phyloP scores from a whole-genome alignment of 2,113 vertebrate species.

The Procavia capensis region DNA sequence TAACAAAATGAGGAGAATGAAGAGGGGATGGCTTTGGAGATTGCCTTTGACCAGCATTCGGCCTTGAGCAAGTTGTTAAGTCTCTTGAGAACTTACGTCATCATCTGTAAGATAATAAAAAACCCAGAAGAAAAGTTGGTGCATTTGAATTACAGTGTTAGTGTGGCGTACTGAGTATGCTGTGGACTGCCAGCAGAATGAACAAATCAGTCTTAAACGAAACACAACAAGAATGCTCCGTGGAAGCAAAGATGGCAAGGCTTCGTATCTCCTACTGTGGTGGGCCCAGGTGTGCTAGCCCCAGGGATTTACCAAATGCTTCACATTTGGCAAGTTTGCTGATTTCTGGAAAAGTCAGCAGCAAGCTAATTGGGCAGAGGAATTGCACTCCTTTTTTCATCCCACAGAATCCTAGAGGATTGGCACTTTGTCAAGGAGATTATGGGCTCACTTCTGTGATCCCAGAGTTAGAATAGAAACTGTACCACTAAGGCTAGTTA shows the following conservation, averaged over 20 bases:
- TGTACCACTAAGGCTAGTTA: not conserved
- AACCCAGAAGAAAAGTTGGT: too few species aligned
- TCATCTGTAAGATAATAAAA: not conserved
- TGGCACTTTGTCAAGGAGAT: not conserved
- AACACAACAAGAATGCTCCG: too few species aligned
- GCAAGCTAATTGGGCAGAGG: not conserved
- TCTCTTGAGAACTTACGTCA: not conserved
- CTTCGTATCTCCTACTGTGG: too few species aligned
- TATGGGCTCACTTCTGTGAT: not conserved
- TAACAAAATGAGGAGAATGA: not conserved
- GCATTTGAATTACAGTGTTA: too few species aligned
- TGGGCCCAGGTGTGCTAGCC: not conserved
- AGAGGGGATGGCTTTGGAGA: not conserved
- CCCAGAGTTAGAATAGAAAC: not conserved
- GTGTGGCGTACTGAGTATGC: too few species aligned
- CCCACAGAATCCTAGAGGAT: not conserved
- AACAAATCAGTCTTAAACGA: too few species aligned
- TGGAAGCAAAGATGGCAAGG: too few species aligned
- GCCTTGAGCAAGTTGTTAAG: not conserved
- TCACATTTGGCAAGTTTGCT: not conserved
- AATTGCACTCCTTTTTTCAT: not conserved
- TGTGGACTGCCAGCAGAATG: too few species aligned
- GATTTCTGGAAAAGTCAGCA: not conserved
- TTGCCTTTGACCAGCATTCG: not conserved
- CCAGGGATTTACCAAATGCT: not conserved